phyloP scores from a whole-genome alignment of 2,888 invertebrate species.

The Coenonympha glycerion region DNA sequence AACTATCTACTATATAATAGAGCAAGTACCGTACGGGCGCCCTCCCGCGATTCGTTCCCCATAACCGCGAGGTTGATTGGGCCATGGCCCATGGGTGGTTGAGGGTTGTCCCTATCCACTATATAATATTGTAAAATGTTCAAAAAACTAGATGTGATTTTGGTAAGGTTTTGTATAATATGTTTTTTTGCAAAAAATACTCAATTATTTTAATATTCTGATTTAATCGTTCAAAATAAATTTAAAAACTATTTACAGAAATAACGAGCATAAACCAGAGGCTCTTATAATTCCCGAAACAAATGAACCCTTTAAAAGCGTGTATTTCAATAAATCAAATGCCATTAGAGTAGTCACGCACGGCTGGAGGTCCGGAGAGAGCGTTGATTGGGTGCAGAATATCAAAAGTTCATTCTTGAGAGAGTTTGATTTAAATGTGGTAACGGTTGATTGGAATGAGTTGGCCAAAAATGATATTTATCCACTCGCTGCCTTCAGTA shows the following conservation, averaged over 20 bases:
- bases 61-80: too few relatives aligned
- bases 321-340: conserved; percentile 56
- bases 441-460: conserved; percentile 67
- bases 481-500: conserved; percentile 58
- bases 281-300: conserved; percentile 39
- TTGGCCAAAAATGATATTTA: conserved; percentile 56
- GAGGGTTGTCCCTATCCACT: too few relatives aligned
- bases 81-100: too few relatives aligned
- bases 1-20: too few relatives aligned
- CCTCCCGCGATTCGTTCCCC: too few relatives aligned
- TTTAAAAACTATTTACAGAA: conserved; percentile 43
- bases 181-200: too few relatives aligned
- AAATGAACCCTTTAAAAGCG: conserved; percentile 39
- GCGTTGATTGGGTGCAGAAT: conserved; percentile 49
- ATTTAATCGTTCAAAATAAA: not conserved
- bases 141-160: too few relatives aligned
- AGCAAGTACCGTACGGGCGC: too few relatives aligned
- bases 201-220: too few relatives aligned
- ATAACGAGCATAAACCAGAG: conserved; percentile 46
- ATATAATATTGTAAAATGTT: too few relatives aligned
- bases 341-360: conserved; percentile 71
- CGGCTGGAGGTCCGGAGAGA: conserved; percentile 68
- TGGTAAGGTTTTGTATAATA: too few relatives aligned
- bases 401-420: conserved; percentile 63
- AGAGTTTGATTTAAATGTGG: conserved; percentile 65